Evolutionary conservation across 2,113 vertebrate species (phyloP), one percentile per base, ranked within the genome.

Genomic region (Grus americana): DNA sequence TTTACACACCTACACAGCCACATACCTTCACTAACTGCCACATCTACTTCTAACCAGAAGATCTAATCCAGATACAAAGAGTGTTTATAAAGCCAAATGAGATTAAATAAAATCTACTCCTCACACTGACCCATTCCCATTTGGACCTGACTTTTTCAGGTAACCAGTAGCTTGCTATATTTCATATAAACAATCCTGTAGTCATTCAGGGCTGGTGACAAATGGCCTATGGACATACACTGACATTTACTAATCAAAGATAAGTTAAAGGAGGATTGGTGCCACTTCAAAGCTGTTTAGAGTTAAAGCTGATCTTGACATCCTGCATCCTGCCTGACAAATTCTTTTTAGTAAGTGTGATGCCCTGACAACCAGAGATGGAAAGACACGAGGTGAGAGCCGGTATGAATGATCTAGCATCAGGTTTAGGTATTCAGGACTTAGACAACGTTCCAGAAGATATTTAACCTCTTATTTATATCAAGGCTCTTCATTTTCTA

Each of bases 221-320:
- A 86, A 86, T 3, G 16, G 38, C 21, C 58, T 52, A 14, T 26
- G 36, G 88, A 71, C 82, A 67, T 27, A 63, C 11, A 57, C 21
- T 54, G 65, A 80, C 27, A 81, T 88, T 86, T 83, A 74, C 26
- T 44, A 55, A 50, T 36, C 32, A 92, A 59, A 93, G 46, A 59
- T 20, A 44, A 79, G n/a, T 79, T 88, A 79, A 81, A 85, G 66
- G 32, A 95, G 12, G 30, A 85, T 52, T 72, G 61, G 36, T 92
- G 74, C 44, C 55, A 71, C 44, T 86, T 90, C 65, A 88, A 83
- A 86, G 50, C 34, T 92, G 21, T 74, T 94, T 80, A 78, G 63
- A 73, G 29, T 94, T 86, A 84, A 80, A 91, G 44, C 23, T 71
- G 23, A 93, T 95, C 83, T 81, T 87, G 83, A 88, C 68, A 92